phyloP scores from a whole-genome alignment of 2,888 invertebrate species.

The Mimas tiliae region DNA sequence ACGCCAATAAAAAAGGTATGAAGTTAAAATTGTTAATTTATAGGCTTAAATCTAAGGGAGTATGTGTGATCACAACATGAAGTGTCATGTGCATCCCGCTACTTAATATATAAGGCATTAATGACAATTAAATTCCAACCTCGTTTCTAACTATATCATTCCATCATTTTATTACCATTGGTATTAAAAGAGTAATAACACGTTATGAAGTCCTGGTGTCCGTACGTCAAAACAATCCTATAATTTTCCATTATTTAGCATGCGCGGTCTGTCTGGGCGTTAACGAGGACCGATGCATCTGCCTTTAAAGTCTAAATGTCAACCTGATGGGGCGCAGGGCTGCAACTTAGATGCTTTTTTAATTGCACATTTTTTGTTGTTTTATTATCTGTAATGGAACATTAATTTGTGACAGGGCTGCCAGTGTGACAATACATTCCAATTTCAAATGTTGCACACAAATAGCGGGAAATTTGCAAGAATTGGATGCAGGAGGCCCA shows the following conservation, averaged over 20 bases:
- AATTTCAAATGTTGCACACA: background rate
- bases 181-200: constrained; percentile 11
- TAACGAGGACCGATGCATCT: constrained; percentile 41
- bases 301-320: constrained; percentile 37
- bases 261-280: constrained; percentile 48
- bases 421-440: background rate
- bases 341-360: constrained; percentile 19
- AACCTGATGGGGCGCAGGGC: constrained; percentile 26
- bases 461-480: background rate
- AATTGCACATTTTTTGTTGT: constrained; percentile 15
- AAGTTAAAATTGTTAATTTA: too few species aligned
- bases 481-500: background rate
- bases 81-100: too few species aligned
- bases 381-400: background rate
- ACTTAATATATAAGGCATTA: background rate
- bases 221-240: constrained; percentile 27
- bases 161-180: background rate
- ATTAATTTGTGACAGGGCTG: constrained; percentile 16
- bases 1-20: too few species aligned
- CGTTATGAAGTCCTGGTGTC: background rate
- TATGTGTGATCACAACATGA: too few species aligned
- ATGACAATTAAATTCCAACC: background rate
- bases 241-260: constrained; percentile 46
- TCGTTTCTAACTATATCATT: background rate
- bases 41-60: too few species aligned